Conservation (phyloP, 1,140 invertebrate species). For the Heterodera schachtii region DNA sequence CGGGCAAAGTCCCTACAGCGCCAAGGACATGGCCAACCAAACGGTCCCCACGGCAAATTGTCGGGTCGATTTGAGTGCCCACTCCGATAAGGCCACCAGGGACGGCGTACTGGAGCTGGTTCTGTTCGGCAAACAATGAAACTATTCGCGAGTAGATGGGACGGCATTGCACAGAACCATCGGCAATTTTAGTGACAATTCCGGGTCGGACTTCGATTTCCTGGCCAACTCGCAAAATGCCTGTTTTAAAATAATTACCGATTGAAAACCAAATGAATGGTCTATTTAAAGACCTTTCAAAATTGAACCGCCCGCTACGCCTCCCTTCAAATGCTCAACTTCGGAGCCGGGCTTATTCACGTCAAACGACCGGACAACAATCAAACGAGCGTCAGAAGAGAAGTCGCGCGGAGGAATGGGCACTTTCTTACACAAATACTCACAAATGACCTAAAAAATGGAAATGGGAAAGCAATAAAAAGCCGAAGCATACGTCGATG, state of each 20-base stretch:
- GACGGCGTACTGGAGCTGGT: slow-evolving; percentile 96
- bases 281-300: slow-evolving; percentile 78
- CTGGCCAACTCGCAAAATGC: slow-evolving; percentile 75
- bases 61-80: slow-evolving; percentile 98
- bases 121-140: slow-evolving; percentile 97
- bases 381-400: slow-evolving; percentile 88
- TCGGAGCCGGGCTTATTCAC: slow-evolving; percentile 99
- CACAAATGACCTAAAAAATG: slow-evolving; percentile 75
- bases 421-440: slow-evolving; percentile 97
- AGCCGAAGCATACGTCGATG: slow-evolving; percentile 78
- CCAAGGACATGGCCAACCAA: slow-evolving; percentile 91
- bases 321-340: slow-evolving; percentile 95
- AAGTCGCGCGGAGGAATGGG: slow-evolving; percentile 93
- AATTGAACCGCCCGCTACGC: slow-evolving; percentile 97
- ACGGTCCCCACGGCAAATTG: slow-evolving; percentile 92
- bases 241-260: slow-evolving; percentile 19
- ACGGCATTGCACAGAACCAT: slow-evolving; percentile 90
- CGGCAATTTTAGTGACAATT: slow-evolving; percentile 90
- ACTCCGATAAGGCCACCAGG: slow-evolving; percentile 93
- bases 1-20: slow-evolving; percentile 90
- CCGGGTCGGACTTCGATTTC: slow-evolving; percentile 75
- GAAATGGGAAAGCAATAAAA: not conserved
- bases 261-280: not conserved
- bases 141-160: slow-evolving; percentile 96
- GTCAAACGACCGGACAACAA: slow-evolving; percentile 98